phyloP scores from a whole-genome alignment of 2,113 vertebrate species.

The Anguilla japonica region DNA sequence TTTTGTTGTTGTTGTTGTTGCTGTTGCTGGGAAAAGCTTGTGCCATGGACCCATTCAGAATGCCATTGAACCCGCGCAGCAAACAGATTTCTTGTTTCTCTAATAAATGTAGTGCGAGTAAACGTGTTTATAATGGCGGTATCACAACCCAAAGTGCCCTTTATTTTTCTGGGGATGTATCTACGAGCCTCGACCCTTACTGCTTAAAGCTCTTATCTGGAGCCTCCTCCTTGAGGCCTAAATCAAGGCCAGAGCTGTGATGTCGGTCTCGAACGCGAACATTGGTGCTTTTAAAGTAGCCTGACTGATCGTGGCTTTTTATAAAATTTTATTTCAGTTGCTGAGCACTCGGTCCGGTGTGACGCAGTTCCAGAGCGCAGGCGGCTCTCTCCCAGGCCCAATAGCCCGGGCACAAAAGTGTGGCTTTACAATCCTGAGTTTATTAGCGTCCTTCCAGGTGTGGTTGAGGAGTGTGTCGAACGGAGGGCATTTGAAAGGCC shows the following conservation, averaged over 20 bases:
- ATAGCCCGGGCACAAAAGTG: constrained; percentile 2
- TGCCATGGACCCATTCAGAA: background rate
- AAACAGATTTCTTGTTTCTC: background rate
- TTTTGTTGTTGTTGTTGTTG: constrained; percentile 20
- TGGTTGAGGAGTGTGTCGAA: background rate
- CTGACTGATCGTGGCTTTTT: background rate
- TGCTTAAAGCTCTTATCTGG: background rate
- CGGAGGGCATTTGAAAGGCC: background rate
- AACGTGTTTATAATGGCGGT: background rate
- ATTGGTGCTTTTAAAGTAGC: background rate
- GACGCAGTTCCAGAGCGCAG: background rate
- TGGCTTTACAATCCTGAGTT: constrained; percentile 17
- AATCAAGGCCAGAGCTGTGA: background rate
- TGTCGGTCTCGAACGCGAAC: background rate
- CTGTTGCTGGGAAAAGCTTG: background rate
- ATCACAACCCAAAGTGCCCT: background rate
- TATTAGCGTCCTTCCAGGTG: background rate
- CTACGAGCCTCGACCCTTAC: background rate
- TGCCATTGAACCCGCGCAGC: background rate
- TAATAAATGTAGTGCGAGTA: background rate
- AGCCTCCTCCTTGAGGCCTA: background rate
- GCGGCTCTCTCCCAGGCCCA: background rate
- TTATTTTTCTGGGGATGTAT: background rate
- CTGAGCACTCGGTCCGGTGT: background rate
- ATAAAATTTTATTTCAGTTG: background rate